phyloP scores from a whole-genome alignment of 1,140 invertebrate species.

The Drosophila baimaii region DNA sequence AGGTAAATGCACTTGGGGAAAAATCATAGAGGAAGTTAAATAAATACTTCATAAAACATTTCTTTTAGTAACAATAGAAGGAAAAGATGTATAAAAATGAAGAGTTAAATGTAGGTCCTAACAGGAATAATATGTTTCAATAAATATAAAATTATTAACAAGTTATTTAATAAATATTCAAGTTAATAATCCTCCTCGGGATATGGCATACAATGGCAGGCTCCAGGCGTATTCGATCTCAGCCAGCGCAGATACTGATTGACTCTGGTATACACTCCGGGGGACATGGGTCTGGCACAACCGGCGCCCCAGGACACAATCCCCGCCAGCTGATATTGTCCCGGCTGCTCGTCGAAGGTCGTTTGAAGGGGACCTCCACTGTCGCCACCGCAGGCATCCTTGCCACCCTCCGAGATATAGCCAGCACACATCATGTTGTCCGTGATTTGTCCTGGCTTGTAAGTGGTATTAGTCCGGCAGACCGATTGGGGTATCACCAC shows the following conservation, averaged over 20 bases:
- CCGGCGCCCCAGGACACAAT: conserved; percentile 89
- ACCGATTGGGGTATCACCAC: conserved; percentile 74
- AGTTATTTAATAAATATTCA: background rate
- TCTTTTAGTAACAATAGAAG: background rate
- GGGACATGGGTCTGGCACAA: conserved; percentile 87
- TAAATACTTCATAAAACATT: background rate
- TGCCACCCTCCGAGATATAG: conserved; percentile 80
- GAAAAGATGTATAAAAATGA: background rate
- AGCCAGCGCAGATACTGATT: conserved; percentile 89
- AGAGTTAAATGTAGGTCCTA: background rate
- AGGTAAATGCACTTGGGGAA: conserved; percentile 2
- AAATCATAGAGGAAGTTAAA: no score
- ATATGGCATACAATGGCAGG: conserved; percentile 84
- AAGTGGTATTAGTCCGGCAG: conserved; percentile 61
- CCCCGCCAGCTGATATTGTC: conserved; percentile 83
- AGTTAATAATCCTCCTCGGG: conserved; percentile 50
- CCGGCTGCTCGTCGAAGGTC: conserved; percentile 41
- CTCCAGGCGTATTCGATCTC: conserved; percentile 86
- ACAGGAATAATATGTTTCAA: background rate
- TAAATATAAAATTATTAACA: background rate
- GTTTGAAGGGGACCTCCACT: conserved; percentile 89
- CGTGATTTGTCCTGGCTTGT: conserved; percentile 59
- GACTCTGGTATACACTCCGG: conserved; percentile 90
- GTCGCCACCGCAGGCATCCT: conserved; percentile 87
- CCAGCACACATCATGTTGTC: conserved; percentile 86